These are phyloP conservation scores for Beroe ovata DNA, from an alignment of 37 sponge, comb jelly and placozoan genomes.

Conservation along the genomic window DNA sequence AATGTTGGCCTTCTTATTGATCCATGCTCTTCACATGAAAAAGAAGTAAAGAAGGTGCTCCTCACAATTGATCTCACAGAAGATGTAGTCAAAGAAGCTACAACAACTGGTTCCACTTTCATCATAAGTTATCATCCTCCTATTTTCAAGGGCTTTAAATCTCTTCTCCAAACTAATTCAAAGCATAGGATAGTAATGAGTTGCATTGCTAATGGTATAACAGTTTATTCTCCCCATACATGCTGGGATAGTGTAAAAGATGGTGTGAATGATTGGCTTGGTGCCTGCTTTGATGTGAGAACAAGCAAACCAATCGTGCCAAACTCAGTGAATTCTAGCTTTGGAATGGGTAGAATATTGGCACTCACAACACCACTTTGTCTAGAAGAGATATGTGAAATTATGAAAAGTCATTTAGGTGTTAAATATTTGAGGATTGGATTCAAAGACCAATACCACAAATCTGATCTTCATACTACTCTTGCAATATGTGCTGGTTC, in stretches of 20 bases:
- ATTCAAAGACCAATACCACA: neutral
- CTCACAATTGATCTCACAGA: slow-evolving; percentile 95
- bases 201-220: slow-evolving; percentile 74
- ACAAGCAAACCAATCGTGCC: slow-evolving; percentile 5
- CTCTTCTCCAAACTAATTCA: slow-evolving; percentile 74
- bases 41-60: slow-evolving; percentile 68
- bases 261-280: slow-evolving; percentile 94
- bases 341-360: slow-evolving; percentile 72
- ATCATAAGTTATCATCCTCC: slow-evolving; percentile 94
- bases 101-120: slow-evolving; percentile 66
- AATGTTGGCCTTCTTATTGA: slow-evolving; percentile 92
- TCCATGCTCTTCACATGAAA: slow-evolving; percentile 64
- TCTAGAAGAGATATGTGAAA: slow-evolving; percentile 69
- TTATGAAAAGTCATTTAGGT: slow-evolving; percentile 73
- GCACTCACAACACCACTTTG: slow-evolving; percentile 69
- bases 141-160: slow-evolving; percentile 83
- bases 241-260: slow-evolving; percentile 77
- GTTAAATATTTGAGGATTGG: slow-evolving; percentile 77
- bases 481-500: slow-evolving; percentile 91
- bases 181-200: slow-evolving; percentile 89
- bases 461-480: slow-evolving; percentile 58
- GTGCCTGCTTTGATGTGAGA: slow-evolving; percentile 70
- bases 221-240: slow-evolving; percentile 95
- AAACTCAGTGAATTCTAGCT: neutral
- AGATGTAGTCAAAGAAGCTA: slow-evolving; percentile 77